These are phyloP conservation scores for Nyctibius grandis DNA, from an alignment of 2,797 vertebrate species.

Conservation along the genomic window DNA sequence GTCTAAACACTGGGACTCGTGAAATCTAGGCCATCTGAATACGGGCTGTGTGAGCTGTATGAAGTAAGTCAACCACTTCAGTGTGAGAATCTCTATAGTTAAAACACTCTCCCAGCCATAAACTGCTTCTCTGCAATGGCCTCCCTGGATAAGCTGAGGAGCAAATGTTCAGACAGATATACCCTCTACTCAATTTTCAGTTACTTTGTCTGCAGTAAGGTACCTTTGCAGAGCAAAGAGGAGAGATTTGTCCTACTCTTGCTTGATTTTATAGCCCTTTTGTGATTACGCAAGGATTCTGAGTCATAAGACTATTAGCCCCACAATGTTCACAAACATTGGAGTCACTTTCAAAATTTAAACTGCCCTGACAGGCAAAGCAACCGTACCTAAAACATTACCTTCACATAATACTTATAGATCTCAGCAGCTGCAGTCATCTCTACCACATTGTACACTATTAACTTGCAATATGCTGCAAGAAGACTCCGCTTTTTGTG, in stretches of 20 bases:
- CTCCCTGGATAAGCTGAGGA: background rate
- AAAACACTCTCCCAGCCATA: background rate
- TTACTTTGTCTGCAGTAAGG: background rate
- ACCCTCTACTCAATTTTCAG: background rate
- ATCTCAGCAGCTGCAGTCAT: slow-evolving; percentile 83
- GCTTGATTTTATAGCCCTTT: background rate
- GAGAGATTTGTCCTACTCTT: background rate
- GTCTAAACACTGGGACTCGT: background rate
- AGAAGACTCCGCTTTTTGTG: slow-evolving; percentile 82
- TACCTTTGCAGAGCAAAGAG: background rate
- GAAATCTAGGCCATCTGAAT: background rate
- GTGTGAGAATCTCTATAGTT: background rate
- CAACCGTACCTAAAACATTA: slow-evolving; percentile 47
- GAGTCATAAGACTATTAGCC: background rate
- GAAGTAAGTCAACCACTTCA: background rate
- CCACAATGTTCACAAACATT: background rate
- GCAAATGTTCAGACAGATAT: background rate
- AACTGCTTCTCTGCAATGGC: background rate
- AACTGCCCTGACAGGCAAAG: background rate
- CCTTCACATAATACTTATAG: slow-evolving; percentile 89
- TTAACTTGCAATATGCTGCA: slow-evolving; percentile 87
- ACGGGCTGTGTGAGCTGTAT: background rate
- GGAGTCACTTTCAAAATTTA: background rate
- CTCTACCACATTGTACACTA: slow-evolving; percentile 83
- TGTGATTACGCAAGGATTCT: background rate